Base-by-base conservation (phyloP, 92 coral and sea anemone genomes). In the Blastomussa wellsi region DNA sequence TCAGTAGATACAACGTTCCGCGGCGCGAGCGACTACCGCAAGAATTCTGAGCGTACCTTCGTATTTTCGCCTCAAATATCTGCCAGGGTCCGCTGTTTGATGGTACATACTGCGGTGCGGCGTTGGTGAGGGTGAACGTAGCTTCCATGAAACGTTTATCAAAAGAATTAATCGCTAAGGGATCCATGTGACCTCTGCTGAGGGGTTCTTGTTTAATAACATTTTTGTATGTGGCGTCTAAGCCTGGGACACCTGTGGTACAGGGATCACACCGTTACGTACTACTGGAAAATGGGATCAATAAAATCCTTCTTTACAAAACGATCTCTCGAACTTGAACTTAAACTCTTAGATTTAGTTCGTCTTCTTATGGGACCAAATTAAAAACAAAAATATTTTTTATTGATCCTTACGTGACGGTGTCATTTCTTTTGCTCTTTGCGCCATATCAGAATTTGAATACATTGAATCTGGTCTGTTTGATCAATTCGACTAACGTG, bases 151-250 rank as follows among this genome's bases (percentile, higher is more conserved):
- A 39, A 17, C 73, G 9, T 15, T 5, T 47, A 44, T 86, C 81
- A 28, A 78, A 89, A 12, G 89, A 36, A 74, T 89, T 85, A 62
- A 89, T 89, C 36, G 41, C 89, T 28, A 59, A 17, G 13, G 92
- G 89, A 74, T 89, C 79, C 86, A 89, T 81, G 47, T 89, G 92
- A 4, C 92, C 91, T 77, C 77, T 82, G 73, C 73, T 73, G n/a
- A 74, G 68, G 15, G 68, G 68, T 19, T 76, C 72, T 37, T 33
- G 36, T 20, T 13, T 64, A 64, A 16, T 47, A 9, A 67, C 76
- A 33, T 64, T 14, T 26, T 3, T 60, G 82, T 84, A 77, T 4
- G 70, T 52, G 1, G 8, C 39, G 7, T 36, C 15, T 38, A 70
- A 37, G 42, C 48, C 81, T 33, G 80, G 80, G n/a, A 77, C 60